A percentile compares a stretch with the other conserved stretches of the same genome.
Conservation (phyloP, 2,888 invertebrate species). For the Tetropium fuscum region DNA sequence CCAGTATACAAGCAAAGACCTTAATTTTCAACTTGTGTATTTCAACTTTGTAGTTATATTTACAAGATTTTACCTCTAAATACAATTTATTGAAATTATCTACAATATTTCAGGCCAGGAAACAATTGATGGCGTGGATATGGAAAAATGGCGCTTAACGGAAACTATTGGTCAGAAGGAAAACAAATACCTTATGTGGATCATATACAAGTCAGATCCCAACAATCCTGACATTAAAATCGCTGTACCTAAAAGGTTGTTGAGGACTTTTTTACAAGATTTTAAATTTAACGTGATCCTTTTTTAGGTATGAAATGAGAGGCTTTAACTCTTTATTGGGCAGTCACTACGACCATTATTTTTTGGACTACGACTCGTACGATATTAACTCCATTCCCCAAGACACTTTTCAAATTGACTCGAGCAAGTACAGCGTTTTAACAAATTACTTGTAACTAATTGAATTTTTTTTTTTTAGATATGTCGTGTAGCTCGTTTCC, state of each 20-base stretch:
- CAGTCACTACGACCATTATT: slow-evolving; percentile 96
- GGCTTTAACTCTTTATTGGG: slow-evolving; percentile 94
- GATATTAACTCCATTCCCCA: slow-evolving; percentile 76
- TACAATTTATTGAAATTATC: too few species aligned
- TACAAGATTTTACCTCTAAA: too few species aligned
- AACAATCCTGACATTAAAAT: slow-evolving; percentile 63
- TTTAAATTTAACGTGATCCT: too few species aligned
- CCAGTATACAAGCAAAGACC: too few species aligned
- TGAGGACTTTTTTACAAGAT: too few species aligned
- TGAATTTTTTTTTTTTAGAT: slow-evolving; percentile 65
- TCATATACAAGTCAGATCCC: slow-evolving; percentile 77
- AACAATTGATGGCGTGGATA: slow-evolving; percentile 75
- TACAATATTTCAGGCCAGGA: slow-evolving; percentile 70
- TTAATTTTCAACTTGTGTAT: too few species aligned
- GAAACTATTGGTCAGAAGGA: slow-evolving; percentile 80
- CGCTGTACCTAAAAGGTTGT: slow-evolving; percentile 77
- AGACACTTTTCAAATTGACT: slow-evolving; percentile 75
- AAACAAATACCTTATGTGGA: slow-evolving; percentile 92
- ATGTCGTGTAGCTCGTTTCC: slow-evolving; percentile 83
- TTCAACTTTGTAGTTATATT: too few species aligned
- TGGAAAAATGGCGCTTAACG: slow-evolving; percentile 83
- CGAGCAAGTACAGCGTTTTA: slow-evolving; percentile 65
- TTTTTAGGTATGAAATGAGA: slow-evolving; percentile 87
- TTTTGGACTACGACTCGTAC: slow-evolving; percentile 81
- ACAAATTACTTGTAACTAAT: not conserved